A percentile compares a stretch with the other conserved stretches of the same genome.
Evolutionary conservation across 2,888 invertebrate species (phyloP).

Genomic region (Scaptomyza cyrtandrae): DNA sequence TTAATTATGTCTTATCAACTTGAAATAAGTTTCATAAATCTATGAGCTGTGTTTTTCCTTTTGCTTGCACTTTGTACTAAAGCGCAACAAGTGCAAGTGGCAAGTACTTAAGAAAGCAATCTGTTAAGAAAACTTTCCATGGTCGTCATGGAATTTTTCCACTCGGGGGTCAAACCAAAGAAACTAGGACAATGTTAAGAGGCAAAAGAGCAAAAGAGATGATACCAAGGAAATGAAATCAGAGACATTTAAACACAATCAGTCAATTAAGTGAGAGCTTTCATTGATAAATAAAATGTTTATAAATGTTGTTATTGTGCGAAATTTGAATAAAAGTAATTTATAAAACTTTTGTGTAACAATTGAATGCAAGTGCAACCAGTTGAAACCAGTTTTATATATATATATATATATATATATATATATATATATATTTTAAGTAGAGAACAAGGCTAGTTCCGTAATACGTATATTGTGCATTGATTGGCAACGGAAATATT

Average conservation of each 20-base stretch:
- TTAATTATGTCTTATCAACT: conserved; percentile 30
- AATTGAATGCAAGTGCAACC: background rate
- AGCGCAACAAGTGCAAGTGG: conserved; percentile 72
- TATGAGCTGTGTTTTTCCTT: conserved; percentile 9
- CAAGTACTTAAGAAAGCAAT: conserved; percentile 11
- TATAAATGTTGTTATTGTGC: background rate
- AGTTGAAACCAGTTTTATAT: conserved; percentile 1
- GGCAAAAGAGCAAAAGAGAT: background rate
- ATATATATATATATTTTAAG: no score
- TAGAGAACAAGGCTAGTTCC: conserved; percentile 69
- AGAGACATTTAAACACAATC: no score
- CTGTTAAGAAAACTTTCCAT: conserved; percentile 58
- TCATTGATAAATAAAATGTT: background rate
- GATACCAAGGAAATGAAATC: conserved; percentile 12
- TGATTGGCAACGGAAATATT: conserved; percentile 72
- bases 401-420: no score
- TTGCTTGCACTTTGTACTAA: conserved; percentile 70
- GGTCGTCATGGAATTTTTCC: conserved; percentile 67
- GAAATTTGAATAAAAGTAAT: background rate
- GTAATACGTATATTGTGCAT: conserved; percentile 61
- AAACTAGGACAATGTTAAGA: conserved; percentile 71
- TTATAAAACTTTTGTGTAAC: background rate
- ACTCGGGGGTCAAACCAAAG: conserved; percentile 1
- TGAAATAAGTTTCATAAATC: no score
- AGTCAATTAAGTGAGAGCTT: background rate